These are phyloP conservation scores for Spialia ferax DNA, from an alignment of 2,888 invertebrate genomes.

Conservation along the genomic window DNA sequence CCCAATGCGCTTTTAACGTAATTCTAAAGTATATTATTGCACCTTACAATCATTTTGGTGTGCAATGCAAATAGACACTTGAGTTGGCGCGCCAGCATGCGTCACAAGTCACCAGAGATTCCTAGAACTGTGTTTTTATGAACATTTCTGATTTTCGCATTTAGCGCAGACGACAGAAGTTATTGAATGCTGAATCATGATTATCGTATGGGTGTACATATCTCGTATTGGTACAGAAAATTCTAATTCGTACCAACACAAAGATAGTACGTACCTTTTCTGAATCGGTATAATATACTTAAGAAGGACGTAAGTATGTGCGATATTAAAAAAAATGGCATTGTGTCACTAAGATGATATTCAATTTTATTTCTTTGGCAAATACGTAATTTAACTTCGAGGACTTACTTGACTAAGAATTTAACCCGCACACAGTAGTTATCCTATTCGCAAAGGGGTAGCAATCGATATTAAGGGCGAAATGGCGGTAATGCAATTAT, in stretches of 20 bases:
- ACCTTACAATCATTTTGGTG: background rate
- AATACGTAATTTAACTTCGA: too few species aligned
- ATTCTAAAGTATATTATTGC: conserved; percentile 11
- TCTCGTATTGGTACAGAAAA: too few species aligned
- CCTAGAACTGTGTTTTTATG: conserved; percentile 5
- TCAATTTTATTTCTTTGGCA: too few species aligned
- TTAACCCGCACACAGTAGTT: too few species aligned
- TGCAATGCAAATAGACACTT: conserved; percentile 3
- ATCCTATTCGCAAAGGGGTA: background rate
- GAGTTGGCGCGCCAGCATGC: background rate
- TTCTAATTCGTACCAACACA: too few species aligned
- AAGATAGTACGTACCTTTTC: too few species aligned
- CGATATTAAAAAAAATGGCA: too few species aligned
- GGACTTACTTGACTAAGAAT: too few species aligned
- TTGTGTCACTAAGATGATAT: too few species aligned
- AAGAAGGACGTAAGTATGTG: too few species aligned
- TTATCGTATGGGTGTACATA: too few species aligned
- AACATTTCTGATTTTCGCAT: background rate
- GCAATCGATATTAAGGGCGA: background rate
- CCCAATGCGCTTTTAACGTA: background rate
- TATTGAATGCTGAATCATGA: background rate
- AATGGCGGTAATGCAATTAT: background rate
- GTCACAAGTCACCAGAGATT: conserved; percentile 1
- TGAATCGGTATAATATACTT: too few species aligned
- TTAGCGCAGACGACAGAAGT: background rate